A percentile compares a stretch with the other conserved stretches of the same genome.
Evolutionary conservation across 2,888 invertebrate genomes (phyloP).

Genomic region (Diadegma fenestrale): DNA sequence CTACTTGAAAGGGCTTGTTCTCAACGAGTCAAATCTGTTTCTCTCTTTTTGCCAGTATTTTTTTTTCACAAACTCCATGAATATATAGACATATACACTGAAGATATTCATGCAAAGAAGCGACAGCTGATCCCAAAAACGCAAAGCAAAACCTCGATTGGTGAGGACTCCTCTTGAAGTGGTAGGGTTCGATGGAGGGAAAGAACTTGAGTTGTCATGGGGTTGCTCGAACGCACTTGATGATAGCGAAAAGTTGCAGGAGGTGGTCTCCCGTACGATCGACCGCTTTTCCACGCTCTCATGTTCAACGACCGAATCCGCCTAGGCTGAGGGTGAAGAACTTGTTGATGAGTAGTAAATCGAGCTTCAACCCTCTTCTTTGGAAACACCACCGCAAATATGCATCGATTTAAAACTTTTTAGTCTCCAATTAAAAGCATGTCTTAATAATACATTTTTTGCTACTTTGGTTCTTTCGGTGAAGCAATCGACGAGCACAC

Average conservation of each 20-base stretch:
- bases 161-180: neutral
- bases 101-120: slow-evolving; percentile 2
- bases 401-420: neutral
- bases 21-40: slow-evolving; percentile 31
- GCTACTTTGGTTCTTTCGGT: neutral
- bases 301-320: slow-evolving; percentile 51
- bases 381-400: neutral
- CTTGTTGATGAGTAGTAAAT: slow-evolving; percentile 56
- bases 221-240: slow-evolving; percentile 62
- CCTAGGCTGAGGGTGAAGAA: slow-evolving; percentile 47
- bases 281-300: slow-evolving; percentile 47
- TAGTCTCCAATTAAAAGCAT: neutral
- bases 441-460: neutral
- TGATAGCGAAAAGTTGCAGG: slow-evolving; percentile 67
- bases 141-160: slow-evolving; percentile 1
- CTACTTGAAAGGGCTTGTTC: slow-evolving; percentile 54
- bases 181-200: slow-evolving; percentile 14
- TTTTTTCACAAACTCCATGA: neutral
- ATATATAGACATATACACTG: neutral
- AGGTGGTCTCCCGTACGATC: slow-evolving; percentile 46
- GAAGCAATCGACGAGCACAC: slow-evolving; percentile 15
- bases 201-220: slow-evolving; percentile 64
- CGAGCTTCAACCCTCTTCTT: slow-evolving; percentile 41
- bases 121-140: slow-evolving; percentile 2
- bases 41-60: slow-evolving; percentile 8